Evolutionary conservation across 2,797 vertebrate genomes (phyloP).

Genomic region (Molossus molossus): DNA sequence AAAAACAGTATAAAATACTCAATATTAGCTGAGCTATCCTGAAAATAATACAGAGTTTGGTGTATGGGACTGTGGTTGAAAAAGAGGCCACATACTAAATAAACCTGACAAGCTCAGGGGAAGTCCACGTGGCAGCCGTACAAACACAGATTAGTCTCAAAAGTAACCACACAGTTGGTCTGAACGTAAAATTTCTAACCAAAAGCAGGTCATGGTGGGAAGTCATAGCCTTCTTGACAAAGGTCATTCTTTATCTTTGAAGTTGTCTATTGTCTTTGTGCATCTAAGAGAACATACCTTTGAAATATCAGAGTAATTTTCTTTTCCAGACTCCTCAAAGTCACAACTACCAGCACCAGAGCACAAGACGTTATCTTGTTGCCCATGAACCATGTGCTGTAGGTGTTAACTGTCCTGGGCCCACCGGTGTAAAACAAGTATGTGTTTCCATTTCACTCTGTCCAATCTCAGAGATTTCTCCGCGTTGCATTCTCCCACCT

Average conservation of each 20-base stretch:
- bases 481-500: neutral
- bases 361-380: neutral
- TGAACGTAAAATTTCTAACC: neutral
- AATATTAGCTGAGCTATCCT: neutral
- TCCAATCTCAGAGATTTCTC: neutral
- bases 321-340: neutral
- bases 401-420: neutral
- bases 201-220: neutral
- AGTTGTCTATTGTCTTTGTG: neutral
- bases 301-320: neutral
- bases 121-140: neutral
- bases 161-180: neutral
- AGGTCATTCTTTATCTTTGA: neutral
- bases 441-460: neutral
- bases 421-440: neutral
- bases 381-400: neutral
- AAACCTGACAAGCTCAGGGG: too few relatives aligned
- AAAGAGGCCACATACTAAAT: neutral
- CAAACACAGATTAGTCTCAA: neutral
- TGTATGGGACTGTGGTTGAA: neutral
- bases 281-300: neutral
- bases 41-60: neutral
- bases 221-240: neutral
- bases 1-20: neutral
- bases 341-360: neutral